Base-by-base conservation (phyloP, 2,888 invertebrate genomes). In the Pyrochroa serraticornis region DNA sequence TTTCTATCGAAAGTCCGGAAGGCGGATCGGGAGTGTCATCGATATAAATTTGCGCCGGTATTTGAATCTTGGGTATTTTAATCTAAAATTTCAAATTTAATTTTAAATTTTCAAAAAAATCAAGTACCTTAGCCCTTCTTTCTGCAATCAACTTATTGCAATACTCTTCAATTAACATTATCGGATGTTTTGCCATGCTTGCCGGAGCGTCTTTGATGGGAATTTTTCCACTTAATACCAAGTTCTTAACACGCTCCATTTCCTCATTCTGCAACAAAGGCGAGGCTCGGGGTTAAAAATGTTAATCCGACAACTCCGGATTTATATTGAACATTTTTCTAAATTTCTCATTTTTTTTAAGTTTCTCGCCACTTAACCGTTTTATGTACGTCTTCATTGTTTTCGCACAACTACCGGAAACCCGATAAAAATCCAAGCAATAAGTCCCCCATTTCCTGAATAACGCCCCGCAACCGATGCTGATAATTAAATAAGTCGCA, bases 201-300 rank as follows among this genome's bases (percentile, higher is more conserved):
- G 84, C 81, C 0, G 88, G 88, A 41, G 88, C 88, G 65, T 88
- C 84, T 63, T 84, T 82, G 34, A 88, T 76, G 0, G 88, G 87
- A 41, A 89, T 87, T 72, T 85, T 84, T 31, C 88, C 88, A 42
- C 84, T 84, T 22, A 90, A 80, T 54, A 89, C 87, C 62, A 90
- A 79, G 62, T 84, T 83, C 73, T 89, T 89, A 62, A 88, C 83
- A 52, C 89, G 80, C 74, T 87, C 87, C 80, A 87, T 83, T 77
- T 89, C 89, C 34, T 55, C 51, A 6, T 39, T 30, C 55, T 59
- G 30, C 3, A 38, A 44, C 13, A 9, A 13, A 82, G 73, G 82
- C 34, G 12, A 1, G 13, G 8, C 35, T 5, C 22, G 22, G 22
- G 22, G 22, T 22, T 22, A 22, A 22, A 22, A 22, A 22, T 22